phyloP scores from a whole-genome alignment of 2,113 vertebrate species.

The Proteles cristata region DNA sequence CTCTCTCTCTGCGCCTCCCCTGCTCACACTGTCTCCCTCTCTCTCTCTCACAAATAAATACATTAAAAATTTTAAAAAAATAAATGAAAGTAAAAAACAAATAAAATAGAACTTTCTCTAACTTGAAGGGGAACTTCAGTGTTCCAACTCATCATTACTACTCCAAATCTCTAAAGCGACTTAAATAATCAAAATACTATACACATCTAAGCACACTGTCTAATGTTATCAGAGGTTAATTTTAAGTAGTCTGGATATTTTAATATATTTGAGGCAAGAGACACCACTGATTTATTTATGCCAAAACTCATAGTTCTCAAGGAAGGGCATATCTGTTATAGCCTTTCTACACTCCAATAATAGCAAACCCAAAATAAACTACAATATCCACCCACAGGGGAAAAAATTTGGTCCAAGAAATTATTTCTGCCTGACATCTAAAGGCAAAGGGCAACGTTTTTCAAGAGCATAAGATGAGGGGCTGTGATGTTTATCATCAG shows the following conservation, averaged over 20 bases:
- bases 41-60: too few species aligned
- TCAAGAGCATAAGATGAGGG: constrained; percentile 50
- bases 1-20: too few species aligned
- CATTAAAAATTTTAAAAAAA: too few species aligned
- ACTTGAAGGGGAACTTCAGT: not conserved
- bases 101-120: constrained; percentile 33
- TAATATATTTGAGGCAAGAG: constrained; percentile 69
- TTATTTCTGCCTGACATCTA: constrained; percentile 80
- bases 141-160: not conserved
- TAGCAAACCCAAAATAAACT: constrained; percentile 81
- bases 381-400: constrained; percentile 62
- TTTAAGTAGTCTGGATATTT: constrained; percentile 67
- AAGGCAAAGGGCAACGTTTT: constrained; percentile 70
- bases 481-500: not conserved
- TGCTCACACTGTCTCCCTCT: too few species aligned
- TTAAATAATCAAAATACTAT: constrained; percentile 44
- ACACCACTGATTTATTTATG: constrained; percentile 80
- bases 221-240: constrained; percentile 44
- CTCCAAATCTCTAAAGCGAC: not conserved
- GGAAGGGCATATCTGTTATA: constrained; percentile 75
- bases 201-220: not conserved
- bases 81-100: too few species aligned
- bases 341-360: constrained; percentile 75
- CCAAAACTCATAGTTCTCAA: constrained; percentile 73
- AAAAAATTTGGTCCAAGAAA: constrained; percentile 73